Evolutionary conservation across 1,140 invertebrate species (phyloP).

Genomic region (Samia ricini): DNA sequence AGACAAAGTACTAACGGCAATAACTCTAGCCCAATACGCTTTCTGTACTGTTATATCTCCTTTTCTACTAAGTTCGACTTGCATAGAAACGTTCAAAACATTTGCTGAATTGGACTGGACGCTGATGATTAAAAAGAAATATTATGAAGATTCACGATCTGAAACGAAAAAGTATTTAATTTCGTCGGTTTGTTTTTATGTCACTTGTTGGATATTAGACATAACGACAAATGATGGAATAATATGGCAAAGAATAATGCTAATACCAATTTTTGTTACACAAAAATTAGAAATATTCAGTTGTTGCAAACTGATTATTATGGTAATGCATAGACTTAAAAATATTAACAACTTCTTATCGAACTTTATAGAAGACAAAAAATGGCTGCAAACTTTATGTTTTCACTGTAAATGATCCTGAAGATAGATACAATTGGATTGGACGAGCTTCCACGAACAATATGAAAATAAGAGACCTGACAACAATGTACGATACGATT

Average conservation of each 20-base stretch:
- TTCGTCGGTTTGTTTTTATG: constrained; percentile 11
- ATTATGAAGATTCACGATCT: constrained; percentile 30
- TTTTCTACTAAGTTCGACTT: constrained; percentile 24
- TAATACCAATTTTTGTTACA: constrained; percentile 29
- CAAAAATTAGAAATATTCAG: constrained; percentile 41
- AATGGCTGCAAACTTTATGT: constrained; percentile 17
- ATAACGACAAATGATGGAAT: constrained; percentile 12
- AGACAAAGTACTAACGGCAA: constrained; percentile 32
- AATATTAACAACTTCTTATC: constrained; percentile 43
- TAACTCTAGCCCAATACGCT: constrained; percentile 36
- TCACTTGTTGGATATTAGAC: constrained; percentile 16
- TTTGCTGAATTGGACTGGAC: constrained; percentile 36
- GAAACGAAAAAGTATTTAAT: constrained; percentile 19
- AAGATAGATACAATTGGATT: constrained; percentile 33
- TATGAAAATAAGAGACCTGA: constrained; percentile 40
- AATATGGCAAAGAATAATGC: neutral
- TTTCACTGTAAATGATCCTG: constrained; percentile 18
- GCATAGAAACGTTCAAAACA: constrained; percentile 32
- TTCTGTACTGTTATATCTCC: constrained; percentile 25
- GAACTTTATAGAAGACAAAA: constrained; percentile 32
- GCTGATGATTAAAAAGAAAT: constrained; percentile 33
- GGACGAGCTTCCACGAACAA: constrained; percentile 32
- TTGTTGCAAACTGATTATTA: constrained; percentile 41
- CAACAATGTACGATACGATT: constrained; percentile 36
- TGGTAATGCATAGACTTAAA: constrained; percentile 33